Conservation (phyloP, 2,113 vertebrate genomes). For the Dromaius novaehollandiae region DNA sequence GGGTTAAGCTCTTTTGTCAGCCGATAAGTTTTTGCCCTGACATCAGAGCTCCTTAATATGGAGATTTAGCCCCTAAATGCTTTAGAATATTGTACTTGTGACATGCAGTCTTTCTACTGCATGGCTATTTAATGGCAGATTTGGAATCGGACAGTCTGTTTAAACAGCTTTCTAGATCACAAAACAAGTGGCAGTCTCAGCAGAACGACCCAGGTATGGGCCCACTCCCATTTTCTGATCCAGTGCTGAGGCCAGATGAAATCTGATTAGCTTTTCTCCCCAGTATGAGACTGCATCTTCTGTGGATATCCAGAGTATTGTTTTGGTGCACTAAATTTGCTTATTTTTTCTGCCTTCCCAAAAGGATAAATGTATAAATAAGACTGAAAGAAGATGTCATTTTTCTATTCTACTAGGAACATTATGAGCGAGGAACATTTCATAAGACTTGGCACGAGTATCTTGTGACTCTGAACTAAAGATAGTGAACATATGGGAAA, state of each 20-base stretch:
- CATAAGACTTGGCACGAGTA: conserved; percentile 12
- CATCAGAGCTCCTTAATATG: fast-evolving
- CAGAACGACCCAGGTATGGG: not conserved
- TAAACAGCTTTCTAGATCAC: not conserved
- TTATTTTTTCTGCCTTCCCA: not conserved
- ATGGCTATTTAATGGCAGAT: not conserved
- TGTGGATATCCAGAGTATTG: not conserved
- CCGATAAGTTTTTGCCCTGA: not conserved
- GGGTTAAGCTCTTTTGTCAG: not conserved
- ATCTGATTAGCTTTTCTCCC: not conserved
- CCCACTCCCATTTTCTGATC: fast-evolving
- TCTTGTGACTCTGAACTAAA: conserved; percentile 24
- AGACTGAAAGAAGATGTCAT: not conserved
- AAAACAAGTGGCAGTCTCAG: fast-evolving
- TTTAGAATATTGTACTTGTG: not conserved
- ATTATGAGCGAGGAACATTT: not conserved
- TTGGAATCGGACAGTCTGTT: not conserved
- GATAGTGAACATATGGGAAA: conserved; percentile 40
- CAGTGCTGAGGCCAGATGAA: not conserved
- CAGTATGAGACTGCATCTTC: not conserved
- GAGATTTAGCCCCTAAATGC: fast-evolving
- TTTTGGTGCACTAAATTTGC: not conserved
- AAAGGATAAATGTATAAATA: not conserved
- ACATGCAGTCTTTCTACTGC: not conserved
- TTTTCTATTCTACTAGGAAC: not conserved